Conservation (phyloP, 2,113 vertebrate species). For the Anarhynchus alexandrinus region DNA sequence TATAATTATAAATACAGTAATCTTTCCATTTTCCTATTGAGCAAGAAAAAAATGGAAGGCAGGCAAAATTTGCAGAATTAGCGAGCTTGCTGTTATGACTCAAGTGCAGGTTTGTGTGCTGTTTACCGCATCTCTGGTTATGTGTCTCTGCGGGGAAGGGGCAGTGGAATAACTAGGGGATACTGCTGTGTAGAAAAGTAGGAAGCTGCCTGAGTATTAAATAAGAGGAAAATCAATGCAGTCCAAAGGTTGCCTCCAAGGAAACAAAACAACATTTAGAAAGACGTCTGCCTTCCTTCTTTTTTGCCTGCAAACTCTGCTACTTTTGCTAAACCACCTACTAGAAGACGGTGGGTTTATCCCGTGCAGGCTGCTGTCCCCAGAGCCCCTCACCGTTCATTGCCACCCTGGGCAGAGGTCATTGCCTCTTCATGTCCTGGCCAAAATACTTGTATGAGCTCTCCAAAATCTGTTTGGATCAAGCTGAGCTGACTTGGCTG, state of each 20-base stretch:
- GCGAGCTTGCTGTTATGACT: neutral
- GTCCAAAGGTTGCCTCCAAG: conserved; percentile 67
- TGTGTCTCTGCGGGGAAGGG: neutral
- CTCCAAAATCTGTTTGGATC: neutral
- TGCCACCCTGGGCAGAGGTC: neutral
- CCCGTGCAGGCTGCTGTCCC: neutral
- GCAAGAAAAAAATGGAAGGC: neutral
- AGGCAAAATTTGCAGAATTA: neutral
- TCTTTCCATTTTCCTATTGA: neutral
- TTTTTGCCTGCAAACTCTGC: neutral
- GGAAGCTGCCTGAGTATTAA: conserved; percentile 54
- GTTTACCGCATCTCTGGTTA: neutral
- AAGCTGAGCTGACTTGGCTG: neutral
- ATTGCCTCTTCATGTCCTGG: neutral
- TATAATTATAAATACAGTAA: neutral
- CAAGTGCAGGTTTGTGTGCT: neutral
- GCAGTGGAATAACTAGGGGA: neutral
- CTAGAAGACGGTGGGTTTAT: neutral
- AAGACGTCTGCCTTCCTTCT: neutral
- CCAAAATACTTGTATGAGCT: neutral
- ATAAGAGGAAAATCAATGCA: conserved; percentile 51
- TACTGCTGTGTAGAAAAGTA: neutral
- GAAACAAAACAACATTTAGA: conserved; percentile 51
- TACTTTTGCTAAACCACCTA: neutral
- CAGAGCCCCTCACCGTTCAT: neutral